Evolutionary conservation across 2,113 vertebrate species (phyloP).

Genomic region (Paedocypris sp.): DNA sequence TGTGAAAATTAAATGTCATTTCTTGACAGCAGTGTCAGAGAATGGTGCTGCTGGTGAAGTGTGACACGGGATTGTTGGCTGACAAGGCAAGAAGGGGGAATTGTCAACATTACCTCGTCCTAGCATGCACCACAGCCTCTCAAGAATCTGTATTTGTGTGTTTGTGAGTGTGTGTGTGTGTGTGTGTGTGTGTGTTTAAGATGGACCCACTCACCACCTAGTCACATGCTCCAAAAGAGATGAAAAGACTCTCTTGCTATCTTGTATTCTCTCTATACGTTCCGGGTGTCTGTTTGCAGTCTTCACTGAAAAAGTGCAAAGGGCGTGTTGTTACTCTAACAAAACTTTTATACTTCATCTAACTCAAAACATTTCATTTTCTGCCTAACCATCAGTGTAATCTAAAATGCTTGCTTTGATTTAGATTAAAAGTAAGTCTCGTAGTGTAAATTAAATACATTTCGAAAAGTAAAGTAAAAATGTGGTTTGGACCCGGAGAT

Average conservation of each 20-base stretch:
- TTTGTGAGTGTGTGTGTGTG: conserved; percentile 31
- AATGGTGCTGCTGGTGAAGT: conserved; percentile 61
- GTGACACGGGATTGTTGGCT: conserved; percentile 59
- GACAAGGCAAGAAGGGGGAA: conserved; percentile 59
- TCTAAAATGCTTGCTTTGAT: too few species aligned
- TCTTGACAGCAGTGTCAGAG: conserved; percentile 59
- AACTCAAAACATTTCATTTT: too few species aligned
- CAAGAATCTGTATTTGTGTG: too few species aligned
- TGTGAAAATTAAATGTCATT: conserved; percentile 65
- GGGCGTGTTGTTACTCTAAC: too few species aligned
- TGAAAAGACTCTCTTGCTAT: conserved; percentile 20
- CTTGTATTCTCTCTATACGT: conserved; percentile 12
- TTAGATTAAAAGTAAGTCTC: too few species aligned
- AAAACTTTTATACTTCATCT: too few species aligned
- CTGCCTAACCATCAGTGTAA: too few species aligned
- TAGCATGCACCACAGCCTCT: conserved; percentile 49
- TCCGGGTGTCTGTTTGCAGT: background rate
- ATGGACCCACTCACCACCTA: background rate
- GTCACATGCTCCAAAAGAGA: conserved; percentile 15
- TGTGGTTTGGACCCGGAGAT: too few species aligned
- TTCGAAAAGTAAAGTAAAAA: too few species aligned
- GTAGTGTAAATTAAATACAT: too few species aligned
- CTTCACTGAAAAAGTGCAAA: too few species aligned
- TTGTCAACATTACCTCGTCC: conserved; percentile 57
- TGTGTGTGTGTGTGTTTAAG: conserved; percentile 26